A percentile compares a stretch with the other conserved stretches of the same genome.
Evolutionary conservation across 2,888 invertebrate genomes (phyloP).

Genomic region (Himalopsyche japonica): DNA sequence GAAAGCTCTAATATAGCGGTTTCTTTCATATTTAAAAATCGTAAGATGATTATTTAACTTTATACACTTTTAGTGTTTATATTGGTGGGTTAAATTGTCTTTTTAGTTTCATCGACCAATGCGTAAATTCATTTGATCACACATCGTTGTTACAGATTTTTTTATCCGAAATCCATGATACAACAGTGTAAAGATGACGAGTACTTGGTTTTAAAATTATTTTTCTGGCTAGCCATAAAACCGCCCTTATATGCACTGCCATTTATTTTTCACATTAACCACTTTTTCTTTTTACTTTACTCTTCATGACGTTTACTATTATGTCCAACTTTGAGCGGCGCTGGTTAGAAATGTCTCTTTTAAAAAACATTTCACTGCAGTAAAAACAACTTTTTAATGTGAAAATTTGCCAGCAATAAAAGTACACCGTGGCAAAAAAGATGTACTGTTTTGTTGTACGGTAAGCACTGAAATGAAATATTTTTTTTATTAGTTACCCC

Average conservation of each 20-base stretch:
- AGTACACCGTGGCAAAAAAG: background rate
- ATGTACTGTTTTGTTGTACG: background rate
- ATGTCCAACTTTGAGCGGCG: background rate
- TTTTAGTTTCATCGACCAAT: background rate
- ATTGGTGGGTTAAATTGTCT: too few species aligned
- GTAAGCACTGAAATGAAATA: background rate
- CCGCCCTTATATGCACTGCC: background rate
- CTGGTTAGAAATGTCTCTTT: conserved; percentile 1
- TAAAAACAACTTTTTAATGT: background rate
- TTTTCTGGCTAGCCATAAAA: background rate
- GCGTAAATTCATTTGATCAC: background rate
- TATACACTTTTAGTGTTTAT: too few species aligned
- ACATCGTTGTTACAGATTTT: background rate
- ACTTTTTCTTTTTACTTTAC: conserved; percentile 27
- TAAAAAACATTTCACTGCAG: conserved; percentile 2
- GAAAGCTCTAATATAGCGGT: background rate
- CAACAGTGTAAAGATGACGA: background rate
- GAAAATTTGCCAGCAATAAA: background rate
- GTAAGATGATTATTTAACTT: background rate
- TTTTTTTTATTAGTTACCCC: background rate
- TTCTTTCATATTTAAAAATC: background rate
- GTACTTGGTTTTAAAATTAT: background rate
- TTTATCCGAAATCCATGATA: conserved; percentile 29
- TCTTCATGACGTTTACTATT: conserved; percentile 19
- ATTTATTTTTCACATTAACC: background rate